phyloP scores from a whole-genome alignment of 2,797 vertebrate genomes.

The Carcharodon carcharias region DNA sequence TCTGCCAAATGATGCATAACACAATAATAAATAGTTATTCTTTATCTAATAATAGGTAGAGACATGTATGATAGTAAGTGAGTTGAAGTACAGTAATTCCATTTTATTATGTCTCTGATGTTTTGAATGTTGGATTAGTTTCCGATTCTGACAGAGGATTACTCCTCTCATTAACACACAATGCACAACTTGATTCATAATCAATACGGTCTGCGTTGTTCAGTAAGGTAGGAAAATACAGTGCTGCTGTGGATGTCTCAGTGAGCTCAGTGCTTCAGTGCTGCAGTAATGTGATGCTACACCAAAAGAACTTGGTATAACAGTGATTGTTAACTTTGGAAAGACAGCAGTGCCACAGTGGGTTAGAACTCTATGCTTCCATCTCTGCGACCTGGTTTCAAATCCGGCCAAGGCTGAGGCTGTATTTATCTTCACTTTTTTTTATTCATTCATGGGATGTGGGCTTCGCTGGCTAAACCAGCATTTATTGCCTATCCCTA shows the following conservation, averaged over 20 bases:
- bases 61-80: neutral
- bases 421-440: neutral
- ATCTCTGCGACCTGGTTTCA: neutral
- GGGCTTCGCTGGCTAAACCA: too few relatives aligned
- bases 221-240: neutral
- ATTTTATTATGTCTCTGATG: neutral
- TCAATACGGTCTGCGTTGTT: neutral
- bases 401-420: neutral
- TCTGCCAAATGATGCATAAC: neutral
- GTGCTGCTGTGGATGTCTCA: neutral
- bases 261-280: neutral
- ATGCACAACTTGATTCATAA: neutral
- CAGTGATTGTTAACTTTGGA: neutral
- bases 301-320: neutral
- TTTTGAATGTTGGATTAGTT: neutral
- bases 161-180: neutral
- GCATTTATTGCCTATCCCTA: too few relatives aligned
- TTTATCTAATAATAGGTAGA: neutral
- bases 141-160: neutral
- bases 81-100: neutral
- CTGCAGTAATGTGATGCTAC: neutral
- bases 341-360: neutral
- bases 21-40: neutral
- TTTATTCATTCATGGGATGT: too few relatives aligned
- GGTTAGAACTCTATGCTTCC: neutral